Conservation (phyloP, 2,797 vertebrate genomes). For the Aphelocoma californica region DNA sequence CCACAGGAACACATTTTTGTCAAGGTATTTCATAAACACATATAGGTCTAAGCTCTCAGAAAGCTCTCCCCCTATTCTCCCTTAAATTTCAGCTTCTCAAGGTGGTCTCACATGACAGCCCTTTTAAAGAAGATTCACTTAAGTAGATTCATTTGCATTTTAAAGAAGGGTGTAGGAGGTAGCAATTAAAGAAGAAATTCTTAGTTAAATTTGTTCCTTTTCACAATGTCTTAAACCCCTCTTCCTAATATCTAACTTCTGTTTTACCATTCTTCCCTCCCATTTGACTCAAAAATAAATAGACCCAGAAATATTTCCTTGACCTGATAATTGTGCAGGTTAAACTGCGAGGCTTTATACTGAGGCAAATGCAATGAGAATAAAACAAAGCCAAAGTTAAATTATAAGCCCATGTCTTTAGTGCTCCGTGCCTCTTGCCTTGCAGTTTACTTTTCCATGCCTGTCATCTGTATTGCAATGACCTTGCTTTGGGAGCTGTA, state of each 20-base stretch:
- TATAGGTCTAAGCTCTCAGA: background rate
- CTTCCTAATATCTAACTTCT: background rate
- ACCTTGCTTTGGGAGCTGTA: background rate
- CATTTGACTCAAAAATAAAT: background rate
- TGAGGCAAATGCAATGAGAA: background rate
- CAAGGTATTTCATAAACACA: background rate
- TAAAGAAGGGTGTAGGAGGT: background rate
- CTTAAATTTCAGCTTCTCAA: background rate
- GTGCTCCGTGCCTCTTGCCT: background rate
- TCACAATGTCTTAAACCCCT: background rate
- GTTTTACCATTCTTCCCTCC: background rate
- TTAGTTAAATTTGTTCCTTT: background rate
- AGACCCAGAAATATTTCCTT: background rate
- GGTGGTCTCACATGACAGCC: background rate
- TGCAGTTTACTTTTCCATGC: background rate
- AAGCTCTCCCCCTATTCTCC: background rate
- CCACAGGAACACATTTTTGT: background rate
- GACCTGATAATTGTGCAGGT: background rate
- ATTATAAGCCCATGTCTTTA: background rate
- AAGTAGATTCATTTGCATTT: background rate
- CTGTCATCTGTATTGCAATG: background rate
- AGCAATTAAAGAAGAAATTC: background rate
- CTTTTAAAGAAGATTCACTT: background rate
- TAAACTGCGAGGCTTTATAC: background rate
- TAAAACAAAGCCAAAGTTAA: background rate